Evolutionary conservation across 2,797 vertebrate species (phyloP).

Genomic region (Gobionotothen gibberifrons): DNA sequence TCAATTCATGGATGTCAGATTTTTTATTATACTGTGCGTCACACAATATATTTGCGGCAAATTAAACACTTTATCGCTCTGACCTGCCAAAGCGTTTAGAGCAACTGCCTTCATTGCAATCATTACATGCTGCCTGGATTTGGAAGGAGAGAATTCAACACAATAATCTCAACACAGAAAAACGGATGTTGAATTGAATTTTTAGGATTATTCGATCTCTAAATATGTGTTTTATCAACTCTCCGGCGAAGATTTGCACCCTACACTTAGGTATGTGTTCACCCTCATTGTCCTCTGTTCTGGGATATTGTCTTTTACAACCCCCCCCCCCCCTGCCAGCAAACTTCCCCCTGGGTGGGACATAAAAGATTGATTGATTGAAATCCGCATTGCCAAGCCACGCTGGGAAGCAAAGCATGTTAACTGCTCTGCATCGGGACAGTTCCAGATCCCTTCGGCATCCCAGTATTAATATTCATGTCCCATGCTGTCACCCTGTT

Average conservation of each 20-base stretch:
- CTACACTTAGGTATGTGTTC: conserved; percentile 24
- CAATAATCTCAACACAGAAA: neutral
- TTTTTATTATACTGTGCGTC: conserved; percentile 19
- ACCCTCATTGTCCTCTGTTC: conserved; percentile 31
- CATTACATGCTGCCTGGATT: conserved; percentile 20
- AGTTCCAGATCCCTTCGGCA: conserved; percentile 58
- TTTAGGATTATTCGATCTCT: conserved; percentile 2
- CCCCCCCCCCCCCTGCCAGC: conserved; percentile 41
- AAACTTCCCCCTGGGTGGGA: conserved; percentile 40
- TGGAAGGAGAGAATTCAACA: neutral
- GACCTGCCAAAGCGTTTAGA: conserved; percentile 30
- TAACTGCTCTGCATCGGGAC: conserved; percentile 46
- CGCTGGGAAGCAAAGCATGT: conserved; percentile 47
- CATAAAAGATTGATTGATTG: conserved; percentile 66
- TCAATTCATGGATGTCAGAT: conserved; percentile 19
- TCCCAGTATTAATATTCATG: conserved; percentile 71
- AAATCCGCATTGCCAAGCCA: conserved; percentile 57
- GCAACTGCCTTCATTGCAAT: conserved; percentile 24
- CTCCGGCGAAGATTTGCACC: neutral
- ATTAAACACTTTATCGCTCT: conserved; percentile 28
- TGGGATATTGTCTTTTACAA: conserved; percentile 42
- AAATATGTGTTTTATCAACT: neutral
- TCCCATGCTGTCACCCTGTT: conserved; percentile 60
- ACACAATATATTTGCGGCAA: conserved; percentile 24
- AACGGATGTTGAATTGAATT: neutral